Evolutionary conservation across 2,113 vertebrate genomes (phyloP), one percentile per base, ranked within the genome.

Genomic region (Apaloderma vittatum): DNA sequence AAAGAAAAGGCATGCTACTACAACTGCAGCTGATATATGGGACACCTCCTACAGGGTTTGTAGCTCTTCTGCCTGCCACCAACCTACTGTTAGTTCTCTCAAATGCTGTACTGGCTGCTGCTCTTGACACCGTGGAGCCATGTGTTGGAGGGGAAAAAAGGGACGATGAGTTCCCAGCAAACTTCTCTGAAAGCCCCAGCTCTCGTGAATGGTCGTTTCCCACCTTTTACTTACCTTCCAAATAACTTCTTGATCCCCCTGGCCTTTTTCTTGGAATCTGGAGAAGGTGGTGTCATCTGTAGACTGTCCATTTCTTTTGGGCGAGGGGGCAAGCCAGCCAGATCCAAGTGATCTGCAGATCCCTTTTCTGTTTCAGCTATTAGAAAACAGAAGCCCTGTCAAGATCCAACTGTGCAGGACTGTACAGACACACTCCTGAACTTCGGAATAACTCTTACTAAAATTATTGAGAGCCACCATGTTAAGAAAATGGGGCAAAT

Each of bases 201-300:
- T 65, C 32, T 49, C 34, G 9, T 62, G 10, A 86, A 82, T 0
- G 5, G 37, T 36, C 1, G 54, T 52, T 37, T 79, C 20, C 40
- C 15, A 37, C 67, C 11, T 66, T 92, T 58, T 59, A 98, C 99
- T 99, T 95, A 99, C 99, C 97, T 99, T 91, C 99, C 99, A 97
- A 99, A 99, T 55, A 99, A 96, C 76, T 98, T 99, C 97, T 99
- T 99, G 95, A 99, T 99, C 59, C 99, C 99, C 90, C 98, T 99
- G 45, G 99, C 98, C 94, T 99, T 99, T 94, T 99, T 99, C 96
- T 96, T 99, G 94, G 98, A 97, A 89, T 99, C 99, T 5, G 99
- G 98, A 51, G 99, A 99, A 7, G 98, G 98, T 30, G 99, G 98
- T 10, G 99, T 98, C 9, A 99, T 98, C 86, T 99, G 98, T 59